These are phyloP conservation scores for Seira musarum DNA, from an alignment of 2,888 invertebrate species.

Conservation along the genomic window DNA sequence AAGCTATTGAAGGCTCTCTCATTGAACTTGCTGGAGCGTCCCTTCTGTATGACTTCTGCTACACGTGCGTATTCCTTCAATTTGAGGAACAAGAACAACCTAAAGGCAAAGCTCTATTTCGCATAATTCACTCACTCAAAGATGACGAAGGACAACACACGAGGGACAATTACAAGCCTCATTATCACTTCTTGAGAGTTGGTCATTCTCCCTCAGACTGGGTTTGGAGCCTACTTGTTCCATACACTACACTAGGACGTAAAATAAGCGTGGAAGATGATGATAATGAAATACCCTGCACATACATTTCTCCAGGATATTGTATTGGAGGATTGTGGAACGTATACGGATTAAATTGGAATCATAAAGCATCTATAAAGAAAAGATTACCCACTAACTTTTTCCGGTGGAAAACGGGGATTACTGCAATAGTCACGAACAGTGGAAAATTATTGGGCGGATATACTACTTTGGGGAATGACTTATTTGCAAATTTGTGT, in stretches of 20 bases:
- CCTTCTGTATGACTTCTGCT: slow-evolving; percentile 13
- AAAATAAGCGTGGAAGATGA: too few species aligned
- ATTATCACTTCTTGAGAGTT: slow-evolving; percentile 12
- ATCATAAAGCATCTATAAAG: background rate
- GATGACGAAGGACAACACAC: background rate
- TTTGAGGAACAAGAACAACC: too few species aligned
- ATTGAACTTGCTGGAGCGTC: slow-evolving; percentile 27
- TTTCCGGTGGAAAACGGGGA: slow-evolving; percentile 17
- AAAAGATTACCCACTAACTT: background rate
- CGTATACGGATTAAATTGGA: slow-evolving; percentile 18
- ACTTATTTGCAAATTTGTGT: slow-evolving; percentile 30
- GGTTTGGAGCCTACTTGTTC: slow-evolving; percentile 12
- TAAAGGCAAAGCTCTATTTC: background rate
- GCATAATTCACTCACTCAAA: slow-evolving; percentile 20
- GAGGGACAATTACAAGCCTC: too few species aligned
- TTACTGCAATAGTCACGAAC: slow-evolving; percentile 1
- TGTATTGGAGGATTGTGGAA: slow-evolving; percentile 9
- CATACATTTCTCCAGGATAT: background rate
- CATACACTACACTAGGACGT: too few species aligned
- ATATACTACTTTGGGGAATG: background rate
- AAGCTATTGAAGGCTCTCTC: slow-evolving; percentile 30
- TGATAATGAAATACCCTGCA: background rate
- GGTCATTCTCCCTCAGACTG: slow-evolving; percentile 14
- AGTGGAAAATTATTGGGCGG: slow-evolving; percentile 28
- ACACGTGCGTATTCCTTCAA: slow-evolving; percentile 21